Evolutionary conservation across 1,140 invertebrate species (phyloP).

Genomic region (Philopotamus ludificatus): DNA sequence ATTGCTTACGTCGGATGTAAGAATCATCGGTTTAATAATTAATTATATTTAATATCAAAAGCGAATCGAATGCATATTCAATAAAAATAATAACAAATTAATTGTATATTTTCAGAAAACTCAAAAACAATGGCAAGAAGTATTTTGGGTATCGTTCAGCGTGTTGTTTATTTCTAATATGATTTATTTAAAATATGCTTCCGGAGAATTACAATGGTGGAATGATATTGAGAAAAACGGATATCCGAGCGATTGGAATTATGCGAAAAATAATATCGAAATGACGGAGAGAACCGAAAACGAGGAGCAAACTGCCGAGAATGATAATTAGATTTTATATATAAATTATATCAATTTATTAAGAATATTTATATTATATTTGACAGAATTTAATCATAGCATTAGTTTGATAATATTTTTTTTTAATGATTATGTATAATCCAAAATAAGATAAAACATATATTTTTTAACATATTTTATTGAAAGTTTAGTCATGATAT

Average conservation of each 20-base stretch:
- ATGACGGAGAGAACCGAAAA: neutral
- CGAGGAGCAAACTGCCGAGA: too few relatives aligned
- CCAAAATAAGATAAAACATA: too few relatives aligned
- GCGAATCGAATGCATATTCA: neutral
- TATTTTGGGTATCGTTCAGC: conserved; percentile 72
- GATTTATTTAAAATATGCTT: conserved; percentile 65
- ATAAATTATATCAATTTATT: too few relatives aligned
- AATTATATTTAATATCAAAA: neutral
- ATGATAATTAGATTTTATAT: too few relatives aligned
- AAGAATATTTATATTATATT: too few relatives aligned
- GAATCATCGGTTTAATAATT: conserved; percentile 41
- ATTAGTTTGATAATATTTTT: too few relatives aligned
- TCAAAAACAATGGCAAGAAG: conserved; percentile 64
- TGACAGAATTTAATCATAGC: too few relatives aligned
- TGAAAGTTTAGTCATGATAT: too few relatives aligned
- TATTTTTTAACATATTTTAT: too few relatives aligned
- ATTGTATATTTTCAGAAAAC: neutral
- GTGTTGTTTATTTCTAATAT: conserved; percentile 67
- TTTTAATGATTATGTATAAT: too few relatives aligned
- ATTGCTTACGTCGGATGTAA: conserved; percentile 70
- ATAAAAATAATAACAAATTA: neutral
- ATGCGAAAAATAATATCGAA: neutral
- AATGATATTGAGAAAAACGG: conserved; percentile 50
- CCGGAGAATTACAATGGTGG: conserved; percentile 65
- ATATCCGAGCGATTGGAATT: conserved; percentile 33